Evolutionary conservation across 2,113 vertebrate genomes (phyloP).

Genomic region (Symphodus melops): DNA sequence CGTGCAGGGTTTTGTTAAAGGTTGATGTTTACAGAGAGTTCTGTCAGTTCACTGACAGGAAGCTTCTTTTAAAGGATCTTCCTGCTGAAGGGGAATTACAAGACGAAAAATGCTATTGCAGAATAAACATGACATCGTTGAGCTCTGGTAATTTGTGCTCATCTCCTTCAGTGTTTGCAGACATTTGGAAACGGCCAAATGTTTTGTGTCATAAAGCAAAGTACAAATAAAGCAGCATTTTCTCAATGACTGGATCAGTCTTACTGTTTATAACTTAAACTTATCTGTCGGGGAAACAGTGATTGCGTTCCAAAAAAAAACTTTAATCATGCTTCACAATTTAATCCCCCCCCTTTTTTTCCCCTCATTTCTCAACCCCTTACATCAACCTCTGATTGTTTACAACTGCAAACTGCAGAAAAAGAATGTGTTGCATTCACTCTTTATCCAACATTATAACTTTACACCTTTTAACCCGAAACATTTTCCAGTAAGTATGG

Average conservation of each 20-base stretch:
- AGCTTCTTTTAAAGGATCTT: slow-evolving; percentile 14
- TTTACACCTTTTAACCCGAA: too few species aligned
- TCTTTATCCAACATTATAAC: too few species aligned
- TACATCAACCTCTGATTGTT: too few species aligned
- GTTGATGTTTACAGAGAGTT: slow-evolving; percentile 6
- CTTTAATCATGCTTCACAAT: neutral
- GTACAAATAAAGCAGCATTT: neutral
- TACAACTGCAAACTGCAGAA: too few species aligned
- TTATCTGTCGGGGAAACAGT: neutral
- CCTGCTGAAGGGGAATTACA: neutral
- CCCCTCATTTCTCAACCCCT: too few species aligned
- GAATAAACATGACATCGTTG: slow-evolving; percentile 15
- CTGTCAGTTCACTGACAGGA: slow-evolving; percentile 15
- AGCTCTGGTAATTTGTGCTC: slow-evolving; percentile 22
- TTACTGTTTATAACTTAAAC: neutral
- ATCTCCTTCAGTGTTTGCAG: slow-evolving; percentile 6
- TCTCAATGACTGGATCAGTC: neutral
- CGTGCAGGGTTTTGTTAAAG: neutral
- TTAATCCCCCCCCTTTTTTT: too few species aligned
- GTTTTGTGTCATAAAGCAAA: slow-evolving; percentile 4
- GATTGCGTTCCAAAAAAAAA: neutral
- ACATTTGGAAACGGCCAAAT: slow-evolving; percentile 5
- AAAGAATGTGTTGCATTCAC: too few species aligned
- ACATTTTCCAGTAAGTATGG: too few species aligned
- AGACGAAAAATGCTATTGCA: slow-evolving; percentile 6